Conservation (phyloP, 2,888 invertebrate genomes). For the Oeneis ivallda region DNA sequence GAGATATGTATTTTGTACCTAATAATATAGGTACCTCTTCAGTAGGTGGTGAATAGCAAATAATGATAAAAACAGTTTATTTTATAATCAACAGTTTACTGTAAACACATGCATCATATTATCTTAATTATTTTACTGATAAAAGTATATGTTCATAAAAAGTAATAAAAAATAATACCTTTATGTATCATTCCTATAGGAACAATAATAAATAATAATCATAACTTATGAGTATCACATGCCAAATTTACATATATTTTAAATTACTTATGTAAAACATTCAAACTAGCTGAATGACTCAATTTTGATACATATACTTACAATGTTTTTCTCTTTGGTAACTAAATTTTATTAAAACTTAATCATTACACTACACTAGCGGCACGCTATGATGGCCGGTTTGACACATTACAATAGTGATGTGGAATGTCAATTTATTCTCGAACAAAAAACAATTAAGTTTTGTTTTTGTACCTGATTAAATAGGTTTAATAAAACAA, state of each 20-base stretch:
- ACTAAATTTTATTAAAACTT: conserved; percentile 15
- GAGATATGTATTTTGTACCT: neutral
- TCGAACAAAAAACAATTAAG: no score
- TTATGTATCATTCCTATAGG: neutral
- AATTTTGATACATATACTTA: neutral
- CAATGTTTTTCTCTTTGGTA: conserved; percentile 19
- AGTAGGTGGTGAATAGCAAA: neutral
- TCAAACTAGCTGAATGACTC: conserved; percentile 14
- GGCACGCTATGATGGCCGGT: no score
- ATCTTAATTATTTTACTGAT: conserved; percentile 15
- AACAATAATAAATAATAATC: neutral
- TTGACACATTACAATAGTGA: no score
- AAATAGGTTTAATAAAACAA: no score
- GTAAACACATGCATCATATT: conserved; percentile 28
- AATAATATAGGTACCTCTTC: neutral
- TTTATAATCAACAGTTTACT: conserved; percentile 33
- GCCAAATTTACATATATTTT: conserved; percentile 7
- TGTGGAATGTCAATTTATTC: no score
- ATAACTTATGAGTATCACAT: conserved; percentile 1
- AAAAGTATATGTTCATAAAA: conserved; percentile 1
- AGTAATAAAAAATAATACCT: conserved; percentile 11
- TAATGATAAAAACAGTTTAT: conserved; percentile 17
- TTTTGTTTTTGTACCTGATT: no score
- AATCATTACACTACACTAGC: neutral
- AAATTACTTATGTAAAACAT: neutral